Evolutionary conservation across 2,797 vertebrate species (phyloP).

Genomic region (Falco cherrug): DNA sequence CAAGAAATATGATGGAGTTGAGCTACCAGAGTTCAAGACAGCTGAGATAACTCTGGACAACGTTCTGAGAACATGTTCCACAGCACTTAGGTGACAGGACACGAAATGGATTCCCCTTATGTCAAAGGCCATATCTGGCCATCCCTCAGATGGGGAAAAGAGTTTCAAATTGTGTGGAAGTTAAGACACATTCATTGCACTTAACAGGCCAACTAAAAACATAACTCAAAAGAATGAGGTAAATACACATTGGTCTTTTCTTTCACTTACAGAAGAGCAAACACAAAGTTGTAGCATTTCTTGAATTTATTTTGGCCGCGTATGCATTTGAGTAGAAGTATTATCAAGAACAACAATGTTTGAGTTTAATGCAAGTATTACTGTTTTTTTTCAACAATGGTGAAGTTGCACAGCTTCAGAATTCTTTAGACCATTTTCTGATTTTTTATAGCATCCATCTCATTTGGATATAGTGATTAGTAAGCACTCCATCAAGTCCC

Average conservation of each 20-base stretch:
- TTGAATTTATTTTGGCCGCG: not conserved
- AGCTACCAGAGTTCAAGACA: not conserved
- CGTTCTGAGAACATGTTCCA: rapidly evolving
- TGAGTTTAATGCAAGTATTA: not conserved
- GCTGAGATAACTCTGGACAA: not conserved
- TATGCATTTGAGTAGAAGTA: not conserved
- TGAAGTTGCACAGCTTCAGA: not conserved
- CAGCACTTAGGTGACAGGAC: too few species aligned
- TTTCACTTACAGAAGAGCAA: not conserved
- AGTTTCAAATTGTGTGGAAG: not conserved
- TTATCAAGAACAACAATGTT: not conserved
- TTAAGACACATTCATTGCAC: not conserved
- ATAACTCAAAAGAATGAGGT: not conserved
- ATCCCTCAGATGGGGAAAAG: not conserved
- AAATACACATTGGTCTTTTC: not conserved
- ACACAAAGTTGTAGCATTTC: not conserved
- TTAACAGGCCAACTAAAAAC: not conserved
- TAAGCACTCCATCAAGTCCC: not conserved
- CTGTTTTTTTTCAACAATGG: not conserved
- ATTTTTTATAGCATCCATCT: not conserved
- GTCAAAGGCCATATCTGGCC: not conserved
- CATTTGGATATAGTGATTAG: not conserved
- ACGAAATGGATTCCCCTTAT: too few species aligned
- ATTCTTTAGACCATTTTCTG: not conserved
- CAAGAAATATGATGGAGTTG: not conserved